Percentiles rank a stretch among this genome's conserved stretches.
Evolutionary conservation across 2,888 invertebrate genomes (phyloP).

Genomic region (Troglohyphantes excavatus): DNA sequence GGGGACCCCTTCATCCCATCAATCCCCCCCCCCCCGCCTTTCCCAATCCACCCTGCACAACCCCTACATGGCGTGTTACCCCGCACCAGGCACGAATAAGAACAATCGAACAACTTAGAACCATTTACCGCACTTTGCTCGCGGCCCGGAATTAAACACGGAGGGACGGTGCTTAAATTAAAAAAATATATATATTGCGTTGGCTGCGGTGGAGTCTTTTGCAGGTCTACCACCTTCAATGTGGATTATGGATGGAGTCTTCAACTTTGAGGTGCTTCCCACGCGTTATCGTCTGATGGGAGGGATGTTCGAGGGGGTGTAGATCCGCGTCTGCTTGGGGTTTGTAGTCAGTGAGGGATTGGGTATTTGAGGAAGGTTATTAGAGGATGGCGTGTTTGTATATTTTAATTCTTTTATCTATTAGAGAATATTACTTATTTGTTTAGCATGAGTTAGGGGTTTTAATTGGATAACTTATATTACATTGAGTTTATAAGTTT

Average conservation of each 20-base stretch:
- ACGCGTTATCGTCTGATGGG: neutral
- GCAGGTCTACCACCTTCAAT: conserved; percentile 15
- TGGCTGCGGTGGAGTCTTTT: neutral
- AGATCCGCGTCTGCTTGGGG: neutral
- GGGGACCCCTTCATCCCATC: conserved; percentile 18
- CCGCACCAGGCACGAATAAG: neutral
- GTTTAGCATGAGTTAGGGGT: too few relatives aligned
- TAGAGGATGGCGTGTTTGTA: neutral
- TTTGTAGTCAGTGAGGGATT: conserved; percentile 20
- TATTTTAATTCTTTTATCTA: neutral
- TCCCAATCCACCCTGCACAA: conserved; percentile 7
- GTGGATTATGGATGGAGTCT: conserved; percentile 47
- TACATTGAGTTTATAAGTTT: too few relatives aligned
- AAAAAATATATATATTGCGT: conserved; percentile 46
- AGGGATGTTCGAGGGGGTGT: neutral
- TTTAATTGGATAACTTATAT: too few relatives aligned
- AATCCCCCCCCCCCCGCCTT: neutral
- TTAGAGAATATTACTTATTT: too few relatives aligned
- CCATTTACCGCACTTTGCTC: conserved; percentile 37
- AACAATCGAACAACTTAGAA: conserved; percentile 28
- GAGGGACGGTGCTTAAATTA: conserved; percentile 47
- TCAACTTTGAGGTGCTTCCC: conserved; percentile 19
- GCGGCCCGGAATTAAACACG: conserved; percentile 57
- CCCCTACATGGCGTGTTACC: conserved; percentile 6
- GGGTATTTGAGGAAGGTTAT: neutral